These are phyloP conservation scores for Pempheris klunzingeri DNA, from an alignment of 2,797 vertebrate genomes.

Conservation along the genomic window DNA sequence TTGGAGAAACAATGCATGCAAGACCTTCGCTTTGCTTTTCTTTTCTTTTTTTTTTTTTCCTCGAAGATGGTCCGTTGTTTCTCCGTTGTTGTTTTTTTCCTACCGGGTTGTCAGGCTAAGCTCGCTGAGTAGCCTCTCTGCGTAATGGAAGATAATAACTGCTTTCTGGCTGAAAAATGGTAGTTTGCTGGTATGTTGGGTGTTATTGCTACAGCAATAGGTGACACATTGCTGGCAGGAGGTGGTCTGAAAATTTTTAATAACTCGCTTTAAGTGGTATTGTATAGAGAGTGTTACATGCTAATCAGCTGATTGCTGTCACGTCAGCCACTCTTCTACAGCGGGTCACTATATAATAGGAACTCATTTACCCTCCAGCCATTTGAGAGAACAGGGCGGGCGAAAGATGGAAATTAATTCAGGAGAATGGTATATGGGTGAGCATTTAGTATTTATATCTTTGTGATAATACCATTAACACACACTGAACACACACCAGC, in stretches of 20 bases:
- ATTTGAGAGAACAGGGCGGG: slow-evolving; percentile 24
- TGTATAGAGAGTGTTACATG: slow-evolving; percentile 39
- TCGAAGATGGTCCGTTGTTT: slow-evolving; percentile 33
- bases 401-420: slow-evolving; percentile 42
- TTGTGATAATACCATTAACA: not conserved
- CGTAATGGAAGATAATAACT: slow-evolving; percentile 66
- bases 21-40: slow-evolving; percentile 40
- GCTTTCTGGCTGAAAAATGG: slow-evolving; percentile 58
- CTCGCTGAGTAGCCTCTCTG: slow-evolving; percentile 53
- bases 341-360: slow-evolving; percentile 12
- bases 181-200: slow-evolving; percentile 51
- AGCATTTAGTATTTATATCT: slow-evolving; percentile 50
- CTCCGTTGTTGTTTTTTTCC: slow-evolving; percentile 24
- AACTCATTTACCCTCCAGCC: slow-evolving; percentile 45
- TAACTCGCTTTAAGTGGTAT: slow-evolving; percentile 52
- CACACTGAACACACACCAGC: not conserved
- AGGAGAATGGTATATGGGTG: slow-evolving; percentile 22
- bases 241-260: slow-evolving; percentile 49
- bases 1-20: slow-evolving; percentile 67
- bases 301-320: slow-evolving; percentile 62
- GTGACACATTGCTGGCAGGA: slow-evolving; percentile 50
- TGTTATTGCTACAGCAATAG: slow-evolving; percentile 54
- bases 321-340: slow-evolving; percentile 41
- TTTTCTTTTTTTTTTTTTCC: slow-evolving; percentile 3
- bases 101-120: slow-evolving; percentile 30